Percentiles rank a stretch among this genome's conserved stretches.
These are phyloP conservation scores for Callionymus lyra DNA, from an alignment of 2,113 vertebrate species.

Conservation along the genomic window DNA sequence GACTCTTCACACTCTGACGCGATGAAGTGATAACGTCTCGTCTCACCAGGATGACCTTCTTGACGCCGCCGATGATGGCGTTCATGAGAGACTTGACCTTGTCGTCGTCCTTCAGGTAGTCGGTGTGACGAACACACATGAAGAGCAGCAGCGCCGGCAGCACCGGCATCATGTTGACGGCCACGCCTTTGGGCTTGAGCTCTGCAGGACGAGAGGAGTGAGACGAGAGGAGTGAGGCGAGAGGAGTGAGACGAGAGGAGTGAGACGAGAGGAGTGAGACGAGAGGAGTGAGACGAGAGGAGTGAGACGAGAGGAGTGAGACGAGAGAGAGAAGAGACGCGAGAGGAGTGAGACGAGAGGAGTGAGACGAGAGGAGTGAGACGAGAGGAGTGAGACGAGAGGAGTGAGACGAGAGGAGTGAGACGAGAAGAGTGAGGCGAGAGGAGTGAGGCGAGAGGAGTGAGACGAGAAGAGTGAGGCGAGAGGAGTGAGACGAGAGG, in stretches of 20 bases:
- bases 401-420: neutral
- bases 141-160: constrained; percentile 85
- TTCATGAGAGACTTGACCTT: constrained; percentile 90
- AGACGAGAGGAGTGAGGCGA: neutral
- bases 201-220: constrained; percentile 56
- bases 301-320: neutral
- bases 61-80: constrained; percentile 73
- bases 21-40: neutral
- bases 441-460: no score
- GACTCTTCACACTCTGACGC: neutral
- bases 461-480: no score
- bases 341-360: neutral
- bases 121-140: constrained; percentile 89
- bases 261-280: neutral
- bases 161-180: constrained; percentile 84
- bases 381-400: neutral
- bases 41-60: constrained; percentile 79
- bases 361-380: neutral
- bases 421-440: neutral
- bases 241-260: no score
- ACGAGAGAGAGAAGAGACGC: no score
- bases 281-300: neutral
- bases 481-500: neutral
- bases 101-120: constrained; percentile 79
- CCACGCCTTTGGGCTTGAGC: constrained; percentile 86